phyloP scores from a whole-genome alignment of 2,113 vertebrate genomes.

The Nasalis larvatus region DNA sequence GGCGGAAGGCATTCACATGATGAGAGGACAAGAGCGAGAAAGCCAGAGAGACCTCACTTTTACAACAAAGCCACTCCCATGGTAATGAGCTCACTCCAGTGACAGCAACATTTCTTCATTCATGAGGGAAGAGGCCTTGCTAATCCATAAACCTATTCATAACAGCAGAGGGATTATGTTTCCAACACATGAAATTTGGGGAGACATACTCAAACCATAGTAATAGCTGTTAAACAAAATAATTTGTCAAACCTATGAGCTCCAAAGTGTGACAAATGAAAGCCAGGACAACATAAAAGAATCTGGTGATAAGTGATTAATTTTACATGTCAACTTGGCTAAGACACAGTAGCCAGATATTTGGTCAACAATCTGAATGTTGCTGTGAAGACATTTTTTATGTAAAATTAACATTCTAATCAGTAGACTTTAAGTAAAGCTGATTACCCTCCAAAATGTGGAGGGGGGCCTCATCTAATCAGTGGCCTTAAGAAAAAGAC shows the following conservation, averaged over 20 bases:
- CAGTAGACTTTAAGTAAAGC: background rate
- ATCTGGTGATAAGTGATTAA: background rate
- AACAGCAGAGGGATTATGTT: background rate
- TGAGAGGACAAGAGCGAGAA: background rate
- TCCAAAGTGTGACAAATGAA: background rate
- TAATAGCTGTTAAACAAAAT: background rate
- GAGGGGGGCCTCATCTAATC: background rate
- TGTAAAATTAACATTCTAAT: no score
- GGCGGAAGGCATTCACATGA: background rate
- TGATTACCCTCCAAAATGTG: background rate
- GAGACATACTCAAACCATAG: background rate
- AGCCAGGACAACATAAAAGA: background rate
- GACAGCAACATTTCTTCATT: background rate
- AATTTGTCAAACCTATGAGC: background rate
- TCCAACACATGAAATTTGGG: background rate
- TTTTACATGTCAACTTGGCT: no score
- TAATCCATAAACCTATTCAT: no score
- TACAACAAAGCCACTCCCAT: background rate
- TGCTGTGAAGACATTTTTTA: no score
- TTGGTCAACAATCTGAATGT: no score
- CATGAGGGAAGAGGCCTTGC: background rate
- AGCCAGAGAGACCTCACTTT: background rate
- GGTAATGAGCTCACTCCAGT: background rate
- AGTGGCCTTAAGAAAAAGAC: background rate
- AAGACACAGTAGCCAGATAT: no score